Conservation (phyloP, 2,113 vertebrate species). For the Ceratotherium simum region DNA sequence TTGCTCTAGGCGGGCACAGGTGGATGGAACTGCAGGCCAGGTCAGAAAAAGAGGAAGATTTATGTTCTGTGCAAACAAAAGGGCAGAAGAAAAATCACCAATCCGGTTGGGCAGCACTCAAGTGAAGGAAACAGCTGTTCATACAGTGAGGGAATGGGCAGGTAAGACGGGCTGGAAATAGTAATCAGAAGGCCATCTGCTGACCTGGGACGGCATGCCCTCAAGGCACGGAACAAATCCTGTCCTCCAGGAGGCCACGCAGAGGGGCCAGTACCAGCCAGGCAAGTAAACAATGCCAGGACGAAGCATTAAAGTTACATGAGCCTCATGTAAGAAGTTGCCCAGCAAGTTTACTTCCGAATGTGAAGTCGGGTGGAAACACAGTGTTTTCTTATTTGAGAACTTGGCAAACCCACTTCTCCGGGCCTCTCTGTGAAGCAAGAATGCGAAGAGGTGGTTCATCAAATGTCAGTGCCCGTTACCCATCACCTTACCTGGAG, state of each 20-base stretch:
- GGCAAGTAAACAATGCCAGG: conserved; percentile 86
- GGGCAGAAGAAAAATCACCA: conserved; percentile 97
- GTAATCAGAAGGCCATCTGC: conserved; percentile 98
- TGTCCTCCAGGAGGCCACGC: conserved; percentile 93
- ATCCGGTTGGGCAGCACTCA: conserved; percentile 91
- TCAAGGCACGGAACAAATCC: conserved; percentile 92
- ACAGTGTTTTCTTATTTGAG: conserved; percentile 54
- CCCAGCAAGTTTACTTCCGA: conserved; percentile 62
- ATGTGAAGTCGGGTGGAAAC: conserved; percentile 45
- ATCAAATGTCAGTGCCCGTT: not conserved
- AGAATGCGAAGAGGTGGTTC: not conserved
- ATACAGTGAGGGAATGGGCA: conserved; percentile 95
- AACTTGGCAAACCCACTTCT: conserved; percentile 53
- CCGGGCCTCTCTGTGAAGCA: conserved; percentile 28
- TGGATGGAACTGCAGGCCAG: conserved; percentile 95
- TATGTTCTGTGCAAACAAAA: conserved; percentile 95
- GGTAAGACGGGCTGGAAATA: conserved; percentile 95
- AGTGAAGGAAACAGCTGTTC: conserved; percentile 98
- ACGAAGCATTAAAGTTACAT: conserved; percentile 90
- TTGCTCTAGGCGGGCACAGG: conserved; percentile 96
- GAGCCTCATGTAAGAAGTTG: conserved; percentile 82
- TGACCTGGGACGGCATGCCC: conserved; percentile 95
- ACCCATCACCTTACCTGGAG: not conserved
- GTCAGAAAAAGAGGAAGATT: conserved; percentile 94
- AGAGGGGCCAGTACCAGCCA: conserved; percentile 86